Evolutionary conservation across 2,113 vertebrate genomes (phyloP).

Genomic region (Planiliza haematocheilus): DNA sequence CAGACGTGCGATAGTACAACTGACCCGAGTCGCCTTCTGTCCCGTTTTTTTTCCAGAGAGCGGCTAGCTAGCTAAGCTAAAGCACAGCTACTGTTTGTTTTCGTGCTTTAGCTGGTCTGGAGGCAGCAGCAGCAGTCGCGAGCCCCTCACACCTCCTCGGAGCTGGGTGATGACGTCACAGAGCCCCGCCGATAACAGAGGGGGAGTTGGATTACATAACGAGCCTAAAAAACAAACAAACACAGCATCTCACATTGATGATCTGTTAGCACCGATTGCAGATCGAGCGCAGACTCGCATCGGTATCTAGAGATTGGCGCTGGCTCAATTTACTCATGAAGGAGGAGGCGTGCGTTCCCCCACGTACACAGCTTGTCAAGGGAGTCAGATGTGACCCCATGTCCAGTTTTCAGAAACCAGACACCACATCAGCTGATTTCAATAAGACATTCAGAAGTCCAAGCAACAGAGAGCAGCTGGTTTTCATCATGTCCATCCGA

Average conservation of each 20-base stretch:
- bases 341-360: slow-evolving; percentile 24
- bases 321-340: neutral
- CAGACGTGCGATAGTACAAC: slow-evolving; percentile 39
- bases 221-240: neutral
- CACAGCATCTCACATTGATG: neutral
- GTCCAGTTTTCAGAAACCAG: slow-evolving; percentile 4
- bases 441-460: neutral
- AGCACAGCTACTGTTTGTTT: slow-evolving; percentile 29
- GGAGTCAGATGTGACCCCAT: neutral
- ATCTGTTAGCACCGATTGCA: neutral
- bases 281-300: too few relatives aligned
- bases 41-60: neutral
- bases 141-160: slow-evolving; percentile 40
- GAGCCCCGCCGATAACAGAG: slow-evolving; percentile 38
- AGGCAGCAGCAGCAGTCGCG: slow-evolving; percentile 29
- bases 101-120: slow-evolving; percentile 40
- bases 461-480: neutral
- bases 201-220: slow-evolving; percentile 52
- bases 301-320: neutral
- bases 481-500: neutral
- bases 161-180: slow-evolving; percentile 73
- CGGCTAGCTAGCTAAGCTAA: slow-evolving; percentile 9
- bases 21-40: slow-evolving; percentile 5
- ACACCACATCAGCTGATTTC: slow-evolving; percentile 22
- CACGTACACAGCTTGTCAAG: slow-evolving; percentile 46